Conservation (phyloP, 2,888 invertebrate genomes). For the Idaea straminata region DNA sequence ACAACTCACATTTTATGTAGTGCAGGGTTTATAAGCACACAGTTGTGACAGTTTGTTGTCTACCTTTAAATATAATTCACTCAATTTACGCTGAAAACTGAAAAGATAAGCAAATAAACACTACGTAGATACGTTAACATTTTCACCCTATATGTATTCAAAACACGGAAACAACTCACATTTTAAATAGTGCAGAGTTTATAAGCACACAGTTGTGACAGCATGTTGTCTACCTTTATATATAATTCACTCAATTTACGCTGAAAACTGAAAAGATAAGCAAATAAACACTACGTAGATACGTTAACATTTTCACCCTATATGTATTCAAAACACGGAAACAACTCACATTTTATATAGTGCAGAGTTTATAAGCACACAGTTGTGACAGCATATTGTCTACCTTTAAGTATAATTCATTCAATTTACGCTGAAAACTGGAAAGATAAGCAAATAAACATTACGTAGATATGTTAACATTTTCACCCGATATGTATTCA, state of each 20-base stretch:
- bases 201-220: slow-evolving; percentile 11
- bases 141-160: slow-evolving; percentile 25
- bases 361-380: slow-evolving; percentile 18
- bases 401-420: slow-evolving; percentile 21
- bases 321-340: slow-evolving; percentile 29
- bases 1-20: slow-evolving; percentile 33
- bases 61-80: slow-evolving; percentile 21
- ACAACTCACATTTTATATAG: slow-evolving; percentile 33
- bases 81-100: too few relatives aligned
- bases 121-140: too few relatives aligned
- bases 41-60: slow-evolving; percentile 20
- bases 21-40: slow-evolving; percentile 18
- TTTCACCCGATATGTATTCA: slow-evolving; percentile 25
- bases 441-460: too few relatives aligned
- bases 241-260: slow-evolving; percentile 26
- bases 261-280: too few relatives aligned
- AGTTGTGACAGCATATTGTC: slow-evolving; percentile 20
- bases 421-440: too few relatives aligned
- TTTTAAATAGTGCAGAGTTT: slow-evolving; percentile 34
- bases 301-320: slow-evolving; percentile 12
- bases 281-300: too few relatives aligned
- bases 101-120: too few relatives aligned
- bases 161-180: slow-evolving; percentile 23
- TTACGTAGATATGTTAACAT: not conserved
- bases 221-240: slow-evolving; percentile 22